These are phyloP conservation scores for Podargus strigoides DNA, from an alignment of 2,797 vertebrate genomes.

Conservation along the genomic window DNA sequence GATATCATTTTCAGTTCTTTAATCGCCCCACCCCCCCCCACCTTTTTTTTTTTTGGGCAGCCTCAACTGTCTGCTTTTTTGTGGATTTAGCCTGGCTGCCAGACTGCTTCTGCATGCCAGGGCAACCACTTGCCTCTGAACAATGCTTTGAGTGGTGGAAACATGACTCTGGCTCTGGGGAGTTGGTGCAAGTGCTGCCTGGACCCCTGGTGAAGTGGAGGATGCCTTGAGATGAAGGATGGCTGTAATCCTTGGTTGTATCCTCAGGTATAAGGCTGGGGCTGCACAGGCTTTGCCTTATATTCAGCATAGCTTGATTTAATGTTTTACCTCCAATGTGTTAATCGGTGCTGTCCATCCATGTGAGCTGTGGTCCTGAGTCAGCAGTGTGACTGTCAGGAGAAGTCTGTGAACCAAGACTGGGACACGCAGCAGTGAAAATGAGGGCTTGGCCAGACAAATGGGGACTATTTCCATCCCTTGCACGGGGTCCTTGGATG, in stretches of 20 bases:
- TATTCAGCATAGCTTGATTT: background rate
- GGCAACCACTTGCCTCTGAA: accelerated
- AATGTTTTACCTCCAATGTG: accelerated
- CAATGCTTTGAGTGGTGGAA: accelerated
- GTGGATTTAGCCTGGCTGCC: background rate
- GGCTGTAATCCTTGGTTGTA: background rate
- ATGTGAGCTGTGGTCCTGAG: background rate
- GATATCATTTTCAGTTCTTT: background rate
- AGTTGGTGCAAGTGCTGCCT: background rate
- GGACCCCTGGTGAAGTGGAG: accelerated
- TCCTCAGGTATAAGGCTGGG: accelerated
- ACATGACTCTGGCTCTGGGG: accelerated
- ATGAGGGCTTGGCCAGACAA: background rate
- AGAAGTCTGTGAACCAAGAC: background rate
- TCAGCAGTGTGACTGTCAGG: accelerated
- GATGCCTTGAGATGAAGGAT: background rate
- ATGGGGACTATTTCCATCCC: background rate
- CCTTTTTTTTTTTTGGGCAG: background rate
- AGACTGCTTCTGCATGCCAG: background rate
- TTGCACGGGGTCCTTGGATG: background rate
- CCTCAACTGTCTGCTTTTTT: background rate
- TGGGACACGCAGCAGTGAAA: background rate
- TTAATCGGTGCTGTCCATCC: background rate
- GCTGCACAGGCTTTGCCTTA: background rate
- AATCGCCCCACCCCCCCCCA: too few relatives aligned